phyloP scores from a whole-genome alignment of 2,888 invertebrate genomes.

The Hydrotaea cyrtoneurina region DNA sequence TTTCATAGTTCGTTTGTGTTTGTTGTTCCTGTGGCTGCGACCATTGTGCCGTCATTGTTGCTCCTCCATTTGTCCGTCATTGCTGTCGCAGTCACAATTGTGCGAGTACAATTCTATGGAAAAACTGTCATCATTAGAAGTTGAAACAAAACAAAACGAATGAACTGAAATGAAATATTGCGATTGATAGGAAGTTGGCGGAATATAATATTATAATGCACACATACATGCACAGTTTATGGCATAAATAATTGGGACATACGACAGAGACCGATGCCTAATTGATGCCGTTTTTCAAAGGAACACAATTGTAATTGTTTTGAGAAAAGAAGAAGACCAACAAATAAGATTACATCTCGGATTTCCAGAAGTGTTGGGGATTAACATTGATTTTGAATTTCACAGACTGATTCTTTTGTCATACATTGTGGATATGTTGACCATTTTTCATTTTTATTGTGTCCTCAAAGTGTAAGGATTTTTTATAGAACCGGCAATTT shows the following conservation, averaged over 20 bases:
- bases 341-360: no score
- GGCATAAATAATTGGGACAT: constrained; percentile 20
- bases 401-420: no score
- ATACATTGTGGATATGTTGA: no score
- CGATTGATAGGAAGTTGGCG: background rate
- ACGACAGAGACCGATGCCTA: background rate
- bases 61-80: background rate
- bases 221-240: constrained; percentile 5
- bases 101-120: background rate
- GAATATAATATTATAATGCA: background rate
- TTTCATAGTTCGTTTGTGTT: constrained; percentile 35
- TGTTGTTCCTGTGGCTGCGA: background rate
- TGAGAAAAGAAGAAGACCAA: no score
- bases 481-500: no score
- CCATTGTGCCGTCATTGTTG: background rate
- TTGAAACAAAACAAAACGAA: constrained; percentile 19
- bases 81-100: background rate
- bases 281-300: background rate
- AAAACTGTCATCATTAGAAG: constrained; percentile 6
- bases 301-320: background rate
- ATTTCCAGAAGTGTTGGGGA: no score
- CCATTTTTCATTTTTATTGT: no score
- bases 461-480: no score
- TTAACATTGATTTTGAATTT: no score
- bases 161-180: background rate